These are phyloP conservation scores for Dryobota labecula DNA, from an alignment of 2,888 invertebrate species.

Conservation along the genomic window DNA sequence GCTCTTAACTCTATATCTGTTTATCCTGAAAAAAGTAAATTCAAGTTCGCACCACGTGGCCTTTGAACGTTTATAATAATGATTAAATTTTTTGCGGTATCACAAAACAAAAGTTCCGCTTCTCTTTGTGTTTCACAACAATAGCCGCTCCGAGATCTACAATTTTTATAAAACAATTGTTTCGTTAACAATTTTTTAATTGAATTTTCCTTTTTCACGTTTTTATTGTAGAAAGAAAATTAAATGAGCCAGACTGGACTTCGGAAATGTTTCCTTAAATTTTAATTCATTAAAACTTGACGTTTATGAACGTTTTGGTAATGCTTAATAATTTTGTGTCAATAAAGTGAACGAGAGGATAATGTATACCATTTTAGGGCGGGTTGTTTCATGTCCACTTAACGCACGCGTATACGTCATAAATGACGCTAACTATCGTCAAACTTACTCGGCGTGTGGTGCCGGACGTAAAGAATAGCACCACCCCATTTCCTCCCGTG, in stretches of 20 bases:
- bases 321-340: slow-evolving; percentile 3
- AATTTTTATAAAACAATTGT: slow-evolving; percentile 51
- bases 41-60: background rate
- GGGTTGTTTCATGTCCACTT: too few relatives aligned
- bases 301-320: slow-evolving; percentile 2
- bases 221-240: slow-evolving; percentile 28
- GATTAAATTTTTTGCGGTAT: slow-evolving; percentile 38
- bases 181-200: slow-evolving; percentile 44
- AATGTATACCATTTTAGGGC: background rate
- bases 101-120: slow-evolving; percentile 44
- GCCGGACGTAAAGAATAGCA: too few relatives aligned
- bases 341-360: background rate
- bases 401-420: too few relatives aligned
- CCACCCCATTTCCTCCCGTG: too few relatives aligned
- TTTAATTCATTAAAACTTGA: slow-evolving; percentile 39
- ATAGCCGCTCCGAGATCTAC: slow-evolving; percentile 34
- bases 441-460: too few relatives aligned
- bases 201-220: slow-evolving; percentile 40
- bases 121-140: slow-evolving; percentile 52
- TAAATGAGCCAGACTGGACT: slow-evolving; percentile 16
- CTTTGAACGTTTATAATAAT: slow-evolving; percentile 25
- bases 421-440: too few relatives aligned
- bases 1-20: background rate
- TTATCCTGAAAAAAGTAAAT: background rate
- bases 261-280: slow-evolving; percentile 22